Conservation (phyloP, 2,113 vertebrate species). For the Phyllostomus hastatus region DNA sequence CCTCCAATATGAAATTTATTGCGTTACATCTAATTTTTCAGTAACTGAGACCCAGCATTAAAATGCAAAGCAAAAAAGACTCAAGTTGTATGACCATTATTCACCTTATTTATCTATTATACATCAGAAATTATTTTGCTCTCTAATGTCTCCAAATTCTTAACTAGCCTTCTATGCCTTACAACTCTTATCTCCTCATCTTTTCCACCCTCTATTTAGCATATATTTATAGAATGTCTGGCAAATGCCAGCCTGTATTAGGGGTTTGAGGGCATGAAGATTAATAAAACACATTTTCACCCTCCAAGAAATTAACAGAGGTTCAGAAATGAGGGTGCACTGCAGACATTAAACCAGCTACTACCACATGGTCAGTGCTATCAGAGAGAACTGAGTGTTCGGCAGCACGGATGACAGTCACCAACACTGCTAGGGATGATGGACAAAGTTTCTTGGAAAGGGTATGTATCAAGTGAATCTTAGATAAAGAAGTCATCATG, state of each 20-base stretch:
- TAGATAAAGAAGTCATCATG: not conserved
- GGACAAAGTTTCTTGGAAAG: not conserved
- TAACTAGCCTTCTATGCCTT: not conserved
- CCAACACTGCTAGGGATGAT: not conserved
- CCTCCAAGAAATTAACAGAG: not conserved
- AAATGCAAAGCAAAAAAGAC: not conserved
- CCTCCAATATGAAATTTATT: not conserved
- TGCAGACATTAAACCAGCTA: not conserved
- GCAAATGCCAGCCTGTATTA: not conserved
- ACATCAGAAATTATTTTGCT: constrained; percentile 2
- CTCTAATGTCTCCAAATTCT: not conserved
- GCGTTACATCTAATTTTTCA: not conserved
- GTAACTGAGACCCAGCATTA: not conserved
- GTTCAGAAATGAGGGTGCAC: not conserved
- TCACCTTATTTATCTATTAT: not conserved
- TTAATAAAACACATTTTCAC: not conserved
- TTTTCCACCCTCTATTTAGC: not conserved
- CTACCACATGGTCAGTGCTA: not conserved
- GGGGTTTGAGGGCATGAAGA: not conserved
- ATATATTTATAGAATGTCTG: not conserved
- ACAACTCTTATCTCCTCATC: not conserved
- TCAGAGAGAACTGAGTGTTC: not conserved
- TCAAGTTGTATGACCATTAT: not conserved
- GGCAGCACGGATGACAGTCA: not conserved
- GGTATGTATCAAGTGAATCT: not conserved